Base-by-base conservation (phyloP, 2,888 invertebrate genomes). In the Sisyra terminalis region DNA sequence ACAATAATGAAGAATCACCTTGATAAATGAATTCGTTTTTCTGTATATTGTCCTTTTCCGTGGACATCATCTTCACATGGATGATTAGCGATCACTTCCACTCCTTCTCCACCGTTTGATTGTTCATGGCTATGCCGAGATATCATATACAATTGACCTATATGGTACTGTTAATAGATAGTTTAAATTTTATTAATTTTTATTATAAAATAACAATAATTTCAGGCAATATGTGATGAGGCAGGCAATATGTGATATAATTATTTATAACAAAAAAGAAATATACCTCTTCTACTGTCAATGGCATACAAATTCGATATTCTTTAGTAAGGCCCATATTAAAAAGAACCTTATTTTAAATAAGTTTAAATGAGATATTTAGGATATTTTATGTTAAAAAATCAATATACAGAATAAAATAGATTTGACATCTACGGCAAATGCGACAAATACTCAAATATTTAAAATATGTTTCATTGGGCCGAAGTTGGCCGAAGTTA, bases 71-170 rank as follows among this genome's bases (percentile, higher is more conserved):
- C 84, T 47, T 75, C 75, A 53, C 85, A 82, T 46, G 82, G 74
- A 47, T 75, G 73, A 60, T 90, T 92, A 46, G 81, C 81, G 7
- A 92, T 73, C 1, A 92, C 89, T 59, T 92, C 90, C 1, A 92
- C 90, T 3, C 92, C 92, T 62, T 90, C 89, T 0, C 89, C 88
- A 47, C 80, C 78, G 48, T 80, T 81, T 0, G 89, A 88, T 57
- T 93, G 89, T 56, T 92, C 90, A 53, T 82, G 76, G 58, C 90
- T 90, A 58, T 93, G 92, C 40, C 90, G 75, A 2, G 90, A 89
- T 54, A 92, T 92, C 92, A 92, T 93, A 60, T 90, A 92, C 46
- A 92, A 69, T 59, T 93, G 92, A 0, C 92, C 92, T 51, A 90
- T 78, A 50, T 75, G 79, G 60, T 92, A 92, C 90, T 92, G 58